phyloP scores from a whole-genome alignment of 2,113 vertebrate species.

The Parus major region DNA sequence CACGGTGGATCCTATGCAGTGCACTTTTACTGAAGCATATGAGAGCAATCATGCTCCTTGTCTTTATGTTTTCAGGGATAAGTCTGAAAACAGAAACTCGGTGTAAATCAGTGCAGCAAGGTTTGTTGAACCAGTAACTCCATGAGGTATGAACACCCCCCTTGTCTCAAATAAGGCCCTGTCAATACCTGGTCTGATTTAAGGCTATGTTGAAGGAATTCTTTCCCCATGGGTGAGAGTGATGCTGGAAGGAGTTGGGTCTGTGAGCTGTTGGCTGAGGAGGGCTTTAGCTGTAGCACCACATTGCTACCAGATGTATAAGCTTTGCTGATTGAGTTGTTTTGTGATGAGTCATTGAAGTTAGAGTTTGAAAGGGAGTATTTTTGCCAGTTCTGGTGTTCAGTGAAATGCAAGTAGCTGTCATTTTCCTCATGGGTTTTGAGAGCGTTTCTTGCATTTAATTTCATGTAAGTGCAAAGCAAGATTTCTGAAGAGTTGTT shows the following conservation, averaged over 20 bases:
- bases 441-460: constrained; percentile 14
- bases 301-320: constrained; percentile 55
- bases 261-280: constrained; percentile 15
- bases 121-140: constrained; percentile 37
- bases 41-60: constrained; percentile 27
- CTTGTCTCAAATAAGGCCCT: constrained; percentile 22
- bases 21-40: neutral
- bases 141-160: neutral
- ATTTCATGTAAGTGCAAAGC: neutral
- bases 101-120: constrained; percentile 35
- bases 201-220: neutral
- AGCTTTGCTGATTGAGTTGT: constrained; percentile 60
- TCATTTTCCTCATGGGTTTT: constrained; percentile 3
- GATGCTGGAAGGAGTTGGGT: neutral
- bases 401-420: constrained; percentile 13
- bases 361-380: constrained; percentile 17
- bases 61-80: constrained; percentile 12
- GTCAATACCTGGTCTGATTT: constrained; percentile 60
- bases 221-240: neutral
- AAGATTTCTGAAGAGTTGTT: constrained; percentile 9
- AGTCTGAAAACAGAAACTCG: constrained; percentile 8
- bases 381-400: constrained; percentile 25
- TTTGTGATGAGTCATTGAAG: constrained; percentile 55
- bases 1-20: neutral
- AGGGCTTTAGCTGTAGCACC: neutral